Evolutionary conservation across 2,888 invertebrate genomes (phyloP).

Genomic region (Strigamia maritima): DNA sequence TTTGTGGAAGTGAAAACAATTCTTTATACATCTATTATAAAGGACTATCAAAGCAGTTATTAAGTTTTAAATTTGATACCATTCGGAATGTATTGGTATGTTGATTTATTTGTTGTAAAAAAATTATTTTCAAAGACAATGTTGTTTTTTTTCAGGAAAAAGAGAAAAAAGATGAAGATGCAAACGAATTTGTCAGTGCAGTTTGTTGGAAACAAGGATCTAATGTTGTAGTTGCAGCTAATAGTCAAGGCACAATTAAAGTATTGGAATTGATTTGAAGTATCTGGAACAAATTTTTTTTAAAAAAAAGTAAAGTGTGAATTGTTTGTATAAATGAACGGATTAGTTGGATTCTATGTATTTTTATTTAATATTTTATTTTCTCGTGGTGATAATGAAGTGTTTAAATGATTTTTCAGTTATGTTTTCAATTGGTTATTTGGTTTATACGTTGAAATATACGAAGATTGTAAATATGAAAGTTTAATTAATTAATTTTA

Average conservation of each 20-base stretch:
- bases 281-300: not conserved
- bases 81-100: constrained; percentile 66
- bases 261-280: constrained; percentile 70
- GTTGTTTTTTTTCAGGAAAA: constrained; percentile 56
- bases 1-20: constrained; percentile 91
- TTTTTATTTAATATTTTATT: not conserved
- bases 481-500: not conserved
- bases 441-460: not conserved
- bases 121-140: not conserved
- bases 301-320: not conserved
- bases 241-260: constrained; percentile 90
- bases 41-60: constrained; percentile 78
- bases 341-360: not conserved
- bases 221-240: constrained; percentile 84
- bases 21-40: constrained; percentile 88
- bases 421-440: not conserved
- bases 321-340: not conserved
- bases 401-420: no score
- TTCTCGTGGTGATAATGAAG: no score
- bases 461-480: not conserved
- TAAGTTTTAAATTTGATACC: constrained; percentile 82
- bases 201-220: constrained; percentile 85
- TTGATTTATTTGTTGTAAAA: not conserved
- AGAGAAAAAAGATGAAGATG: constrained; percentile 75
- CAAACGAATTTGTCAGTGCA: constrained; percentile 90